Evolutionary conservation across 2,888 invertebrate genomes (phyloP).

Genomic region (Scelioninae gen. 1): DNA sequence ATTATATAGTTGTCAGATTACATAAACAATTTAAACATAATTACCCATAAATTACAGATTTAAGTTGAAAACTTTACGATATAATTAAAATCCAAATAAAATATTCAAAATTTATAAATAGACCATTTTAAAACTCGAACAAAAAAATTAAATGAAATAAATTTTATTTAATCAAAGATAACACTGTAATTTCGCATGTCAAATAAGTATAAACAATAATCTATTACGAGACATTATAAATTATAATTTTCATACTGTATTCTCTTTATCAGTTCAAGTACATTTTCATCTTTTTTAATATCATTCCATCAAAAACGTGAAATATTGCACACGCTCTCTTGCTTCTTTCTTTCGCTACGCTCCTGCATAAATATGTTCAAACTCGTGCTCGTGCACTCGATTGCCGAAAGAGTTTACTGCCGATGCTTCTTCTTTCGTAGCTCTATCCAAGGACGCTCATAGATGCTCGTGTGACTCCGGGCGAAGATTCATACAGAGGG

Average conservation of each 20-base stretch:
- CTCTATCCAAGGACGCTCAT: conserved; percentile 63
- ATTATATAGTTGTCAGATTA: too few species aligned
- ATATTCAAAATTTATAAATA: too few species aligned
- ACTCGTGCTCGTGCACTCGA: conserved; percentile 60
- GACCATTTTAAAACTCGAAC: too few species aligned
- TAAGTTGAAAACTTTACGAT: too few species aligned
- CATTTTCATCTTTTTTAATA: conserved; percentile 43
- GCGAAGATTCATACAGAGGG: conserved; percentile 60
- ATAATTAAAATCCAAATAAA: too few species aligned
- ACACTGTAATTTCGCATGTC: too few species aligned
- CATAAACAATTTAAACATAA: too few species aligned
- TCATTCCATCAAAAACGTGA: conserved; percentile 47
- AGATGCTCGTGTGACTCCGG: conserved; percentile 58
- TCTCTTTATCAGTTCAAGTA: conserved; percentile 2
- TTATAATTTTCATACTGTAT: neutral
- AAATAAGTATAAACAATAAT: too few species aligned
- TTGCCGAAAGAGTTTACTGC: conserved; percentile 65
- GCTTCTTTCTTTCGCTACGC: conserved; percentile 69
- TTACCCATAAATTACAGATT: too few species aligned
- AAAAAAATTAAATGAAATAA: too few species aligned
- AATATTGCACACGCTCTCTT: conserved; percentile 40
- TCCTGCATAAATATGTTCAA: conserved; percentile 67
- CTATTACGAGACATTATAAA: neutral
- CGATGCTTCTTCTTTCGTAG: conserved; percentile 60
- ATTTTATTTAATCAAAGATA: too few species aligned